Percentiles rank a stretch among this genome's conserved stretches.
Evolutionary conservation across 2,797 vertebrate genomes (phyloP).

Genomic region (Pyrocephalus nanus): DNA sequence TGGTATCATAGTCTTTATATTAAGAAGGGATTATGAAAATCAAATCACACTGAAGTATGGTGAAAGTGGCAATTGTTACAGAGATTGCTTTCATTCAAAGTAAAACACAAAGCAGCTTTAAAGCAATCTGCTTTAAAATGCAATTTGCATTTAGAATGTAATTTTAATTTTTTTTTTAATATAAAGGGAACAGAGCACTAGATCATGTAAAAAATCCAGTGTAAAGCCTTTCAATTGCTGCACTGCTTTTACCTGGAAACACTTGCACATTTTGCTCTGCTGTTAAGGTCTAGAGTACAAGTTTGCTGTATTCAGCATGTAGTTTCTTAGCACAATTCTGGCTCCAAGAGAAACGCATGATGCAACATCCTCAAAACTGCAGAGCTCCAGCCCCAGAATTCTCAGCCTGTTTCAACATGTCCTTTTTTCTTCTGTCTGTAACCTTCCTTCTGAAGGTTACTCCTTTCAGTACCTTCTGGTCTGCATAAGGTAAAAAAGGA

Average conservation of each 20-base stretch:
- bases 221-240: not conserved
- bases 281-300: not conserved
- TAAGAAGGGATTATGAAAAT: not conserved
- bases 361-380: not conserved
- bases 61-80: not conserved
- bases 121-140: not conserved
- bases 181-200: not conserved
- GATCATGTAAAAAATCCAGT: not conserved
- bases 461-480: not conserved
- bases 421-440: not conserved
- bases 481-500: not conserved
- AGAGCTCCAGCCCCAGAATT: not conserved
- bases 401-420: not conserved
- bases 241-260: not conserved
- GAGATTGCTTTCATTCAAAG: not conserved
- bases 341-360: fast-evolving
- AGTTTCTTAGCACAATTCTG: not conserved
- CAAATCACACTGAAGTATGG: not conserved
- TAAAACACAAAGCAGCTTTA: not conserved
- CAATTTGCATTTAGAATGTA: not conserved
- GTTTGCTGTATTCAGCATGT: not conserved
- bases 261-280: not conserved
- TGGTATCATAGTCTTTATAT: not conserved
- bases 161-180: not conserved
- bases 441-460: not conserved